Base-by-base conservation (phyloP, 1,140 invertebrate genomes). In the Zaprionus capensis region DNA sequence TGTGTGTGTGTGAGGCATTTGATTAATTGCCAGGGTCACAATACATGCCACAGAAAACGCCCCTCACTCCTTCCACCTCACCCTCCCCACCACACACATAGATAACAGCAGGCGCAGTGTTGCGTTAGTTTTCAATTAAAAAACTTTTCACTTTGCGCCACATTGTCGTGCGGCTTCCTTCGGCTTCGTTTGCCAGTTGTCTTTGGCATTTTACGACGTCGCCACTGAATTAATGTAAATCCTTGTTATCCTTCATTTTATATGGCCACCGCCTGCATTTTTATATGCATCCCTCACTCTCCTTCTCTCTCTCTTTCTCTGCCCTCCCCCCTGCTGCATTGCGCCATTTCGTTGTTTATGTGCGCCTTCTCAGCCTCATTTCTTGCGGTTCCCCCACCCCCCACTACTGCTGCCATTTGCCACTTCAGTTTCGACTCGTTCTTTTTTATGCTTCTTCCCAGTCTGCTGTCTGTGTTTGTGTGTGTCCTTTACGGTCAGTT, bases 201-300 rank as follows among this genome's bases (percentile, higher is more conserved):
- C 58, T 64, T 59, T 41, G 53, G 57, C 58, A 67, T 73, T 70
- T 72, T 76, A 67, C 75, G 70, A 68, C 51, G 62, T 72, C 63
- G 63, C 69, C 75, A 77, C 63, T 63, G 76, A 77, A 69, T 74
- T 78, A 78, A 78, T 78, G 71, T 78, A 78, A 78, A 78, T 78
- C 76, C 71, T 78, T 78, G 76, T 78, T 78, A 78, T 78, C 76
- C 76, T 67, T 78, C 76, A 74, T 74, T 78, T 78, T 78, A 78
- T 78, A n/a, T 70, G 58, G 71, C 65, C 71, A 69, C 59, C 69
- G 76, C 65, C 71, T 74, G 71, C 71, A 73, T 63, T 74, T 68
- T 68, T 77, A 77, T 74, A 58, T 69, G 76, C 76, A 59, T 14
- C 24, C 3, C 59, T 65, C 28, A 2, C 28, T 34, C 53, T 31